Percentiles rank a stretch among this genome's conserved stretches.
phyloP scores from a whole-genome alignment of 23 tunicate genomes.

The Halocynthia roretzi region DNA sequence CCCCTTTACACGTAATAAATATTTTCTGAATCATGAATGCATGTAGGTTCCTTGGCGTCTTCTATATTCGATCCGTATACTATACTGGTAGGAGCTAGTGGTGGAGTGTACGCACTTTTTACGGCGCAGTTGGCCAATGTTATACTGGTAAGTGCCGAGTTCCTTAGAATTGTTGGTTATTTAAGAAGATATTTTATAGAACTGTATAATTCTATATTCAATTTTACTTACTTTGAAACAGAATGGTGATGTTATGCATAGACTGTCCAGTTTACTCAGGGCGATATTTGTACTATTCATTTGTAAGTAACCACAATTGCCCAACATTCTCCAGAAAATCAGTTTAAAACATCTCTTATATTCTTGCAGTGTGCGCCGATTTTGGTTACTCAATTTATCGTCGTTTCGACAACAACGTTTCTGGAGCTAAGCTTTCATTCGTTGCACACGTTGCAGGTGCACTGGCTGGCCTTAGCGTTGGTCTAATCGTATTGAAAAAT shows the following conservation, averaged over 20 bases:
- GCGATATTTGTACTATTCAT: conserved; percentile 47
- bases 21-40: not conserved
- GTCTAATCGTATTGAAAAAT: conserved; percentile 40
- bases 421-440: conserved; percentile 34
- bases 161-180: not conserved
- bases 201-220: conserved; percentile 1
- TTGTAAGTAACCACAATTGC: conserved; percentile 34
- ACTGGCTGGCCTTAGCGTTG: conserved; percentile 42
- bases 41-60: conserved; percentile 45
- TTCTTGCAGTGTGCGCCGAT: conserved; percentile 31
- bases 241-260: conserved; percentile 98
- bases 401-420: conserved; percentile 19
- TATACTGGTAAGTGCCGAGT: conserved; percentile 27
- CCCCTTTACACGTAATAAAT: not conserved
- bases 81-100: conserved; percentile 58
- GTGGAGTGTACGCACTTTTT: conserved; percentile 60
- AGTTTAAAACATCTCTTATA: not conserved
- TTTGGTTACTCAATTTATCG: conserved; percentile 47
- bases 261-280: conserved; percentile 56
- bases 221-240: not conserved
- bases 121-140: conserved; percentile 63
- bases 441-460: conserved; percentile 63
- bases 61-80: conserved; percentile 39
- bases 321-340: not conserved
- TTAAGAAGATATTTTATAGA: not conserved